These are phyloP conservation scores for Mustela lutreola DNA, from an alignment of 2,113 vertebrate genomes.

Conservation along the genomic window DNA sequence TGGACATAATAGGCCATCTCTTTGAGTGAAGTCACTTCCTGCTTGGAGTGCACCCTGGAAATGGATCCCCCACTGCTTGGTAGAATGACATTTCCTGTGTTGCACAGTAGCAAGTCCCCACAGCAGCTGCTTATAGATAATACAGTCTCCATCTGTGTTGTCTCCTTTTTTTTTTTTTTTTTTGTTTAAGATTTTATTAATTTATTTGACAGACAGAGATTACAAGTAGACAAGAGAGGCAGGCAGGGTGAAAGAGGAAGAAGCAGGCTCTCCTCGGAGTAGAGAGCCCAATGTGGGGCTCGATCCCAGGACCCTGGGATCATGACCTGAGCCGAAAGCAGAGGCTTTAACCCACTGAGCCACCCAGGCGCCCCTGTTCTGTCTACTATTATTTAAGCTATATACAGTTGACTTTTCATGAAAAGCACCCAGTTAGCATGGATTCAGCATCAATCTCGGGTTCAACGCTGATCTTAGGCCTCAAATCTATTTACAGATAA, in stretches of 20 bases:
- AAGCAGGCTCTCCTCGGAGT: too few species aligned
- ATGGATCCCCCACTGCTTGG: not conserved
- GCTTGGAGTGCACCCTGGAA: slow-evolving; percentile 10
- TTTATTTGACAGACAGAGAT: too few species aligned
- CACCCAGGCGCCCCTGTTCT: not conserved
- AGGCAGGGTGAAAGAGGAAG: too few species aligned
- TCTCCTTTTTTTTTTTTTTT: not conserved
- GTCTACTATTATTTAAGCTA: not conserved
- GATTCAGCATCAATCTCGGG: not conserved
- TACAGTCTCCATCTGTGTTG: not conserved
- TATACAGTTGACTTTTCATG: slow-evolving; percentile 33
- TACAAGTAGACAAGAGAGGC: too few species aligned
- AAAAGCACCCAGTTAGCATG: not conserved
- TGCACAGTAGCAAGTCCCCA: not conserved
- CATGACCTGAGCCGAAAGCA: too few species aligned
- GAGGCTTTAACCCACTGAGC: too few species aligned
- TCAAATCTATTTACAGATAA: slow-evolving; percentile 33
- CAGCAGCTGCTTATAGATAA: not conserved
- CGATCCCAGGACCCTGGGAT: too few species aligned
- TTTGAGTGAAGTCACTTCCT: slow-evolving; percentile 57
- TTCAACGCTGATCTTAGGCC: not conserved
- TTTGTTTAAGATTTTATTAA: too few species aligned
- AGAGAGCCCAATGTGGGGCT: too few species aligned
- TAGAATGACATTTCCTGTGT: not conserved
- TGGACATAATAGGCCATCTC: not conserved